These are phyloP conservation scores for Brassicogethes aeneus DNA, from an alignment of 2,888 invertebrate genomes.

Conservation along the genomic window DNA sequence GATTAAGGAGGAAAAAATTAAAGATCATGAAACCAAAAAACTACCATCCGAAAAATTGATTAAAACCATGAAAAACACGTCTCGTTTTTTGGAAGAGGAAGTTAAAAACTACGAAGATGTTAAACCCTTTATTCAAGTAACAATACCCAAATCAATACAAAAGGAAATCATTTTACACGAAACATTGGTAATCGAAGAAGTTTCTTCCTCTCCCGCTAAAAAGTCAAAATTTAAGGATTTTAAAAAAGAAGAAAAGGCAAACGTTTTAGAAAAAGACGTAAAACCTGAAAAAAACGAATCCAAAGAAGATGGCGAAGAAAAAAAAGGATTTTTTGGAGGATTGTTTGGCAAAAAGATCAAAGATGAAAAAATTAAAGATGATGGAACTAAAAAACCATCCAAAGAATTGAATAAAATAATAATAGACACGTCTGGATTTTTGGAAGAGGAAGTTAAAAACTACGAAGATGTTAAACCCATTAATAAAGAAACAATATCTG, in stretches of 20 bases:
- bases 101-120: slow-evolving; percentile 2
- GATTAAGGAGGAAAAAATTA: slow-evolving; percentile 10
- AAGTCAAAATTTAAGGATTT: too few species aligned
- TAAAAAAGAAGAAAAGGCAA: too few species aligned
- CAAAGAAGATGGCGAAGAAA: background rate
- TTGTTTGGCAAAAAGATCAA: slow-evolving; percentile 18
- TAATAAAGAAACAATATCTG: slow-evolving; percentile 4
- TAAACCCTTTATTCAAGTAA: too few species aligned
- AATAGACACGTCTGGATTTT: slow-evolving; percentile 13
- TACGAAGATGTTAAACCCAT: slow-evolving; percentile 27
- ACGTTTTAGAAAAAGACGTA: background rate
- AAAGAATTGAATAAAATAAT: background rate
- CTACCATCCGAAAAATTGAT: background rate
- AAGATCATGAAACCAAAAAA: background rate
- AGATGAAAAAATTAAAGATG: background rate
- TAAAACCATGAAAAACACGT: background rate
- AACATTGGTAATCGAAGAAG: background rate
- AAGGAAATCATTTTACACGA: background rate
- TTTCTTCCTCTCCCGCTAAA: background rate
- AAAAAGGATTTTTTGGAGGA: slow-evolving; percentile 7
- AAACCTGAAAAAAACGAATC: too few species aligned
- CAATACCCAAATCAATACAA: too few species aligned
- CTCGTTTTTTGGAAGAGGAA: background rate
- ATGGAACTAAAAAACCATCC: background rate
- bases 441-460: slow-evolving; percentile 24